Conservation (phyloP, 2,888 invertebrate genomes). For the Amphipoea lucens region DNA sequence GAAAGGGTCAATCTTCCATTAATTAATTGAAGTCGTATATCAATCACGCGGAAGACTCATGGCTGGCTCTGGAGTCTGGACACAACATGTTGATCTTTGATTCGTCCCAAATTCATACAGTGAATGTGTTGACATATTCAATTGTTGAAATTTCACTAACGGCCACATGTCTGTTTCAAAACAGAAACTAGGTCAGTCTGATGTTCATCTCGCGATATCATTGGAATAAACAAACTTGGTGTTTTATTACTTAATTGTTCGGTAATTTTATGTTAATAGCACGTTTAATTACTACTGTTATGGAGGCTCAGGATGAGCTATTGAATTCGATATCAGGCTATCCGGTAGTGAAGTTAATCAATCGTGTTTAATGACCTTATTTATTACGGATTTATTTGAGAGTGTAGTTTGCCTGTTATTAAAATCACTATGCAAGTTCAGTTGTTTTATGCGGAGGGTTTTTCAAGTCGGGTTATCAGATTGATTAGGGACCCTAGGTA, state of each 20-base stretch:
- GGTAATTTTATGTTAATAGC: slow-evolving; percentile 31
- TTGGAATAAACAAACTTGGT: slow-evolving; percentile 47
- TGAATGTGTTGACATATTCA: slow-evolving; percentile 62
- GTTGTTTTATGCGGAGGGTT: neutral
- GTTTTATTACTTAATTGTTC: slow-evolving; percentile 47
- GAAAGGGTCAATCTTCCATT: neutral
- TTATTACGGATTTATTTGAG: slow-evolving; percentile 5
- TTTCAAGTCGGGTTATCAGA: neutral
- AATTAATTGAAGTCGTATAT: slow-evolving; percentile 19
- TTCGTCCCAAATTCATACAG: slow-evolving; percentile 54
- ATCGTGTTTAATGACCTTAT: slow-evolving; percentile 4
- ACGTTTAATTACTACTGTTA: slow-evolving; percentile 30
- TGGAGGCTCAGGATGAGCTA: slow-evolving; percentile 6
- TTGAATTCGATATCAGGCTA: slow-evolving; percentile 28
- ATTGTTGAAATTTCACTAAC: slow-evolving; percentile 63
- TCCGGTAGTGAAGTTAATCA: slow-evolving; percentile 7
- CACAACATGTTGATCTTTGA: slow-evolving; percentile 40
- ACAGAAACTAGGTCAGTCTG: slow-evolving; percentile 55
- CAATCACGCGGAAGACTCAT: slow-evolving; percentile 17
- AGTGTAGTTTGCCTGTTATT: neutral
- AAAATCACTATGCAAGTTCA: neutral
- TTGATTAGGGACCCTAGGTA: neutral
- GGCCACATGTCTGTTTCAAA: slow-evolving; percentile 47
- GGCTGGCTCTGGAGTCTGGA: neutral
- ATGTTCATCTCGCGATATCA: slow-evolving; percentile 37